These are phyloP conservation scores for Salvelinus alpinus DNA, from an alignment of 2,113 vertebrate genomes.

Conservation along the genomic window DNA sequence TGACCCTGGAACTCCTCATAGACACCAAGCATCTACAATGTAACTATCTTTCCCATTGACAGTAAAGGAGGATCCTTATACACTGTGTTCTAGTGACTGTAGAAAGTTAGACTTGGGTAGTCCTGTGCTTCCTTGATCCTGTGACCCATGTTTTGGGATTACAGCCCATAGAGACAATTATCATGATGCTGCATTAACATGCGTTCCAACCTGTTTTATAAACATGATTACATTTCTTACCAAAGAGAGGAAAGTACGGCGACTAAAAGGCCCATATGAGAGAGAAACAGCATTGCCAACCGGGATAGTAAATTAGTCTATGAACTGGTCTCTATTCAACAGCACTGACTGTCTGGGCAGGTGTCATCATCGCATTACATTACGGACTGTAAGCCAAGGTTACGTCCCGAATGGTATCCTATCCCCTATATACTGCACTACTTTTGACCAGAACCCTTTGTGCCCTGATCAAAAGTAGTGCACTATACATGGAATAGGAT, in stretches of 20 bases:
- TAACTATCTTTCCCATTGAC: slow-evolving; percentile 74
- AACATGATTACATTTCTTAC: background rate
- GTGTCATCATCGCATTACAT: slow-evolving; percentile 46
- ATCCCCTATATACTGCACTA: no score
- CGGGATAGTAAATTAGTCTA: slow-evolving; percentile 55
- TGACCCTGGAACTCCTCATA: slow-evolving; percentile 97
- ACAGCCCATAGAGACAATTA: background rate
- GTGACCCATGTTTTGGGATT: no score
- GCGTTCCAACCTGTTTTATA: background rate
- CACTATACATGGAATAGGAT: no score
- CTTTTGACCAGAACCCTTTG: no score
- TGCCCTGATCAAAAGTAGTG: no score
- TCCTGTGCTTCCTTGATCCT: no score
- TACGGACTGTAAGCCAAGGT: slow-evolving; percentile 45
- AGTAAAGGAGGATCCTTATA: background rate
- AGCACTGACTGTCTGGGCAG: slow-evolving; percentile 27
- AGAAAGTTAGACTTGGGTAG: no score
- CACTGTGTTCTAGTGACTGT: no score
- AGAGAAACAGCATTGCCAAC: background rate
- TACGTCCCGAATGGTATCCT: no score
- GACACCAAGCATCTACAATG: slow-evolving; percentile 98
- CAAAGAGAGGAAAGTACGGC: background rate
- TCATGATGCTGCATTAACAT: background rate
- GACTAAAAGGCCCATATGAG: background rate
- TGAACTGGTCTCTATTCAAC: slow-evolving; percentile 52